Conservation (phyloP, 2,888 invertebrate genomes). For the Apotomis turbidana region DNA sequence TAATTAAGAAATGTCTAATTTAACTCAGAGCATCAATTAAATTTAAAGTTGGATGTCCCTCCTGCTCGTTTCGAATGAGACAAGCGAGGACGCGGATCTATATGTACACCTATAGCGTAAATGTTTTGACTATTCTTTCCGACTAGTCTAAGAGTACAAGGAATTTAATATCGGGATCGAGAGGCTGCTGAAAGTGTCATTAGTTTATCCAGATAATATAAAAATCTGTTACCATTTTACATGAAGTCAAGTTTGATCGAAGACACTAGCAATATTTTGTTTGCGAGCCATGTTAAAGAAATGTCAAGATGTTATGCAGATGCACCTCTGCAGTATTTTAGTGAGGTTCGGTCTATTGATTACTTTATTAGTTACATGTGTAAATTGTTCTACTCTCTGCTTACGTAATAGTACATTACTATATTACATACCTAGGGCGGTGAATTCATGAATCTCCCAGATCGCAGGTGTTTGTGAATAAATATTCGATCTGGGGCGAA, state of each 20-base stretch:
- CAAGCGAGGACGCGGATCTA: not conserved
- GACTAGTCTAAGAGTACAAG: not conserved
- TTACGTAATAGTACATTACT: not conserved
- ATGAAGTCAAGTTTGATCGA: not conserved
- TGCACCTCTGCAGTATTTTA: no score
- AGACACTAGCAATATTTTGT: not conserved
- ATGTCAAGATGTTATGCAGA: no score
- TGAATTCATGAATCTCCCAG: no score
- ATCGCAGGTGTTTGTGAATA: no score
- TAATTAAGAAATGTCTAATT: not conserved
- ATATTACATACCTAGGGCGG: no score
- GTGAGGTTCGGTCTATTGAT: not conserved
- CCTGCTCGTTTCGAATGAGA: not conserved
- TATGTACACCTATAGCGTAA: not conserved
- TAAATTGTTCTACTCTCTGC: not conserved
- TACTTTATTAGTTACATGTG: not conserved
- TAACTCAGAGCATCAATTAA: not conserved
- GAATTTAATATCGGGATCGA: not conserved
- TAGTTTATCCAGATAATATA: not conserved
- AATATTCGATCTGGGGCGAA: no score
- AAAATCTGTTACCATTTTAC: not conserved
- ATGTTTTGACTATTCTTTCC: not conserved
- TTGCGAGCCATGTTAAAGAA: not conserved
- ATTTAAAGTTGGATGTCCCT: not conserved
- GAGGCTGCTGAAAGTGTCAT: not conserved